Conservation (phyloP, 2,797 vertebrate species). For the Chaetophractus vellerosus region DNA sequence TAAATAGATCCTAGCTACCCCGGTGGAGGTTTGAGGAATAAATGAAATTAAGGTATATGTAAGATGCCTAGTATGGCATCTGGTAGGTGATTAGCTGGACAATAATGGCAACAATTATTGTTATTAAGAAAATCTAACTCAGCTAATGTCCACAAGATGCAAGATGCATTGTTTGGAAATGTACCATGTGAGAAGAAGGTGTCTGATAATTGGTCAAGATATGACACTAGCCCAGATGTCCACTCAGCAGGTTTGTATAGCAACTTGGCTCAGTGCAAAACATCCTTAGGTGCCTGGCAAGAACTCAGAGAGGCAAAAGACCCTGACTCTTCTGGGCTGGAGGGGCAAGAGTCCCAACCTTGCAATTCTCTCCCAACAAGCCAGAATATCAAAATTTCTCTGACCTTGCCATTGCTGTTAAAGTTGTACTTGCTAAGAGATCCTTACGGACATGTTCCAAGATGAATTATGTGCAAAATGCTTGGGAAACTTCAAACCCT, state of each 20-base stretch:
- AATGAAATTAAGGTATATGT: not conserved
- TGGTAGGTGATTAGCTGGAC: not conserved
- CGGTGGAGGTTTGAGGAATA: not conserved
- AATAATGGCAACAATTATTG: not conserved
- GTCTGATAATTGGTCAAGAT: not conserved
- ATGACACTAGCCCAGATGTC: not conserved
- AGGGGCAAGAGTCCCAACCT: not conserved
- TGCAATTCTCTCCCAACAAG: not conserved
- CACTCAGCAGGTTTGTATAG: not conserved
- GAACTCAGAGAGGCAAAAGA: not conserved
- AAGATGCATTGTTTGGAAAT: not conserved
- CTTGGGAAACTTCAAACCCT: conserved; percentile 6
- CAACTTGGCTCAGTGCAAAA: not conserved
- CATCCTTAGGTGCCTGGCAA: not conserved
- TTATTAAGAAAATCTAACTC: not conserved
- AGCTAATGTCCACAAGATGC: not conserved
- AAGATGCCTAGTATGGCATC: not conserved
- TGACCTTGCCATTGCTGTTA: not conserved
- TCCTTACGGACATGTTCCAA: not conserved
- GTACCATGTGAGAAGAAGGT: not conserved
- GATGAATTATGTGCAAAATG: not conserved
- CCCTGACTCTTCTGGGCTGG: not conserved
- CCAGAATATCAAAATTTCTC: not conserved
- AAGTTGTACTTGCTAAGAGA: not conserved
- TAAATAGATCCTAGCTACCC: not conserved